Base-by-base conservation (phyloP, 2,797 vertebrate genomes). In the Sarcophilus harrisii region DNA sequence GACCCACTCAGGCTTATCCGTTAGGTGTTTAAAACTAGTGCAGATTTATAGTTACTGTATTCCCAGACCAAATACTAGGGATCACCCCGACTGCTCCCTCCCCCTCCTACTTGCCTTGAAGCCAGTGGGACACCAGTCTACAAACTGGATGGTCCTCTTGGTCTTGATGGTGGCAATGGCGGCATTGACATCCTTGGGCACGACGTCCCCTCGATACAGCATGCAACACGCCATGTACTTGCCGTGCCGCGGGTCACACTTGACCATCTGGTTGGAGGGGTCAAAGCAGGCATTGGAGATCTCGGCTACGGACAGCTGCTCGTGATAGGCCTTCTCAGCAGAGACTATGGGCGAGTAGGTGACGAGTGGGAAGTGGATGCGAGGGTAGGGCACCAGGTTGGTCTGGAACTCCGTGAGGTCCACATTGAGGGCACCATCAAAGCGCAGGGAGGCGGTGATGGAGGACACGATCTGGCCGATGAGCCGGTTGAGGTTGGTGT, bases 331-430 rank as follows among this genome's bases (percentile, higher is more conserved):
- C 95, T 99, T 99, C 98, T 99, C 99, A 0, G 99, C 99, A 0
- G 99, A 99, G 96, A 99, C 98, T 91, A 99, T 99, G 5, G 99
- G 99, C 0, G 99, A 98, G 96, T 99, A 99, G 0, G 99, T 99
- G 57, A 99, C 99, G 97, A 99, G 95, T 0, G 99, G 99, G 98
- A 99, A 99, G 98, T 99, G 99, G 98, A 99, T 99, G 0, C 99
- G 98, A 3, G 99, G 99, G 95, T 99, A 99, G 30, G 99, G 99
- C 94, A 99, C 99, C 98, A 99, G 94, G 97, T 99, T 99, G 89
- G 99, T 99, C 97, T 99, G 99, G 97, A 99, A 99, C 97, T 99
- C 99, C 0, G 98, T 99, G 27, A 99, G 98, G 97, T 99, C 99
- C 11, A 99, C 99, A 0, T 99, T 99, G 90, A 99, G 98, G 93